Evolutionary conservation across 2,888 invertebrate species (phyloP).

Genomic region (Emmelina monodactyla): DNA sequence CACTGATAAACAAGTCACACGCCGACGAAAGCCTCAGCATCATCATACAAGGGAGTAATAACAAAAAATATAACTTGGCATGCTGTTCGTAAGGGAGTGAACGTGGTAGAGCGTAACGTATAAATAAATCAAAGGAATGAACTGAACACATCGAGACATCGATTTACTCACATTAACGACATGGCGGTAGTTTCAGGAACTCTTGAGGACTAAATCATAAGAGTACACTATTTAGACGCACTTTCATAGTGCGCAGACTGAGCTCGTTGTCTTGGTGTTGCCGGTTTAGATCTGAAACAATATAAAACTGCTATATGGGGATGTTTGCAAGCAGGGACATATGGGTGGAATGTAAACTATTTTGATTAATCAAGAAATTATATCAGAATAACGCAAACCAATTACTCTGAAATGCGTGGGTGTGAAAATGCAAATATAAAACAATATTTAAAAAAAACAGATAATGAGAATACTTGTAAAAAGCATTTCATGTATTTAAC

Average conservation of each 20-base stretch:
- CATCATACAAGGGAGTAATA: slow-evolving; percentile 43
- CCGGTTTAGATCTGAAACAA: slow-evolving; percentile 45
- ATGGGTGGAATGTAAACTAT: too few relatives aligned
- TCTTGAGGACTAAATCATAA: slow-evolving; percentile 46
- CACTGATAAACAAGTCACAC: slow-evolving; percentile 51
- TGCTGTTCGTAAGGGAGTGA: slow-evolving; percentile 65
- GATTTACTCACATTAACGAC: slow-evolving; percentile 52
- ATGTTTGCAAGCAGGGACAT: too few relatives aligned
- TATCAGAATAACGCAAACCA: too few relatives aligned
- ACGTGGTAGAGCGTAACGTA: slow-evolving; percentile 60
- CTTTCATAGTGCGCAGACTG: slow-evolving; percentile 49
- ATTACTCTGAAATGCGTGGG: too few relatives aligned
- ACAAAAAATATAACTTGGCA: slow-evolving; percentile 60
- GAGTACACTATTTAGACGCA: slow-evolving; percentile 33
- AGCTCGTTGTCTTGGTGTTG: slow-evolving; percentile 11
- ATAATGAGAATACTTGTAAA: too few relatives aligned
- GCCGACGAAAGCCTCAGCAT: slow-evolving; percentile 68
- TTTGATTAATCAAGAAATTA: too few relatives aligned
- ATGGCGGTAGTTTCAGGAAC: slow-evolving; percentile 40
- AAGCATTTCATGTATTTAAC: too few relatives aligned
- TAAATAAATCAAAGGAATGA: slow-evolving; percentile 42
- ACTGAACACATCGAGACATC: slow-evolving; percentile 53
- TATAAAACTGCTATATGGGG: too few relatives aligned
- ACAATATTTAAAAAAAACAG: too few relatives aligned
- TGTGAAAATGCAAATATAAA: too few relatives aligned